Percentiles rank a stretch among this genome's conserved stretches.
Conservation (phyloP, 1,140 invertebrate species). For the Trichonephila clavipes region DNA sequence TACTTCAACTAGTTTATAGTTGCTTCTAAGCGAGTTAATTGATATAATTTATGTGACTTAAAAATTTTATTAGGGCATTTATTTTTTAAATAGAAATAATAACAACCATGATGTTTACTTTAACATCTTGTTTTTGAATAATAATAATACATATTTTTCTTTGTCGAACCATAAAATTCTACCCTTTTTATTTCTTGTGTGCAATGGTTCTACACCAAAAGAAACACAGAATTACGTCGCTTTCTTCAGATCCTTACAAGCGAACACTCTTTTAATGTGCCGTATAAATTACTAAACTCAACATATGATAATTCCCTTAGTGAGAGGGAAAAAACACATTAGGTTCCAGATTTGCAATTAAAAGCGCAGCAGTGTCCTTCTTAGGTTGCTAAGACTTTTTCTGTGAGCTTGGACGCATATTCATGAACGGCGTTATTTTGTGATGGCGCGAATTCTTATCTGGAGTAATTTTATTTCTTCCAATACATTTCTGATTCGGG, state of each 20-base stretch:
- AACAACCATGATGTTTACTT: too few species aligned
- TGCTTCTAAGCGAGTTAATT: too few species aligned
- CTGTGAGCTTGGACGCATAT: not conserved
- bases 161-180: not conserved
- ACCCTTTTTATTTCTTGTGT: not conserved
- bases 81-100: too few species aligned
- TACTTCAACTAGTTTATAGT: too few species aligned
- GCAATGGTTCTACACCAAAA: not conserved
- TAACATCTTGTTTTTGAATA: not conserved
- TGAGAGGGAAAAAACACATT: not conserved
- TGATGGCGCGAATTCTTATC: not conserved
- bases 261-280: not conserved
- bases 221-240: not conserved
- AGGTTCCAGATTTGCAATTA: slow-evolving; percentile 17
- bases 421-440: not conserved
- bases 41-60: too few species aligned
- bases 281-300: slow-evolving; percentile 12
- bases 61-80: too few species aligned
- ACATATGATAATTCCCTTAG: slow-evolving; percentile 9
- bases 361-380: not conserved
- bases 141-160: not conserved
- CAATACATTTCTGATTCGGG: not conserved
- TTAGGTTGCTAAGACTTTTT: not conserved
- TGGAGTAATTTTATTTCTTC: not conserved
- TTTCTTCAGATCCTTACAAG: not conserved